Evolutionary conservation across 2,888 invertebrate genomes (phyloP).

Genomic region (Trachelus tabidus): DNA sequence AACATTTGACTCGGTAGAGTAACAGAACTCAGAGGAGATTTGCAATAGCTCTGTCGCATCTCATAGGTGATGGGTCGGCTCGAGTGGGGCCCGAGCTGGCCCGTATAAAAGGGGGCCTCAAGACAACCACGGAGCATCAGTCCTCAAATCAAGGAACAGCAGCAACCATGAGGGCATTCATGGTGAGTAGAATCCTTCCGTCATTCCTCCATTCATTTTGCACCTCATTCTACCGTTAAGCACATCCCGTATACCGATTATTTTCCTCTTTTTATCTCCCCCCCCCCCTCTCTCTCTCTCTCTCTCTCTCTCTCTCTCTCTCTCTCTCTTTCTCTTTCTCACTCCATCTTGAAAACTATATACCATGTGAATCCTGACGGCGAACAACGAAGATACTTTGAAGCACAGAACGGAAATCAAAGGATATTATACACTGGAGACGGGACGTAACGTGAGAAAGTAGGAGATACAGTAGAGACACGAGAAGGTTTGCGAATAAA

Average conservation of each 20-base stretch:
- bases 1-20: no score
- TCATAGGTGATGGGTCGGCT: constrained; percentile 63
- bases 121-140: constrained; percentile 64
- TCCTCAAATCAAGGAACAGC: constrained; percentile 64
- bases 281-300: constrained; percentile 11
- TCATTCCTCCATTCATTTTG: constrained; percentile 25
- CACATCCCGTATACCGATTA: no score
- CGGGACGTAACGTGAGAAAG: no score
- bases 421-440: no score
- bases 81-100: constrained; percentile 48
- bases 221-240: no score
- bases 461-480: no score
- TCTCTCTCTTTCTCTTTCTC: constrained; percentile 5
- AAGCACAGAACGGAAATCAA: no score
- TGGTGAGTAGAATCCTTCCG: constrained; percentile 58
- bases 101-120: constrained; percentile 62
- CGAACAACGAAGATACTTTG: no score
- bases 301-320: constrained; percentile 13
- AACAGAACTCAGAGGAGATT: constrained; percentile 38
- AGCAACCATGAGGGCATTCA: constrained; percentile 66
- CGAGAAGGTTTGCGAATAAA: no score
- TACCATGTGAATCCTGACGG: no score
- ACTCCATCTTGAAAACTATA: neutral
- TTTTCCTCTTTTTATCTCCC: constrained; percentile 12
- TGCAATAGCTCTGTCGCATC: constrained; percentile 58